Percentiles rank a stretch among this genome's conserved stretches.
Conservation (phyloP, 2,888 invertebrate species). For the Orthonychiurus folsomi region DNA sequence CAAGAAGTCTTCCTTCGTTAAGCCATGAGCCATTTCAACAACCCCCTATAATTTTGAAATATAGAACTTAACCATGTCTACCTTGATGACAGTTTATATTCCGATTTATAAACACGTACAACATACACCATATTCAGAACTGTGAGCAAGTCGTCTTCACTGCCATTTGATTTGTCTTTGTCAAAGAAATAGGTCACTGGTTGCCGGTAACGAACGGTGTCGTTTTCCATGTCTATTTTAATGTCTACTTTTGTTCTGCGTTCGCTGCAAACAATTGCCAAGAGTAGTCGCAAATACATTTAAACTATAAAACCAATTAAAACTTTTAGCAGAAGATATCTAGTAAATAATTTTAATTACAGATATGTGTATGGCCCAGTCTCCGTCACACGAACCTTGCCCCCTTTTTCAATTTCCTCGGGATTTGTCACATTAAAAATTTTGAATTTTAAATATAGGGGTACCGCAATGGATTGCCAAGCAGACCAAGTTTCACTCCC, state of each 20-base stretch:
- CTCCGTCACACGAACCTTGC: conserved; percentile 14
- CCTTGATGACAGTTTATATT: conserved; percentile 1
- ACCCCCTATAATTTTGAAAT: conserved; percentile 7
- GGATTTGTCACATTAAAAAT: conserved; percentile 39
- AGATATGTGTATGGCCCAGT: conserved; percentile 28
- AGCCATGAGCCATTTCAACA: conserved; percentile 14
- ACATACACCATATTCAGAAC: conserved; percentile 31
- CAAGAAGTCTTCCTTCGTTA: conserved; percentile 16
- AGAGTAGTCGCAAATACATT: too few species aligned
- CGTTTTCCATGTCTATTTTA: conserved; percentile 16
- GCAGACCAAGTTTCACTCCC: conserved; percentile 32
- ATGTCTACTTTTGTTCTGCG: conserved; percentile 19
- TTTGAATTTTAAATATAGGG: conserved; percentile 29
- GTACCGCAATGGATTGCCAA: conserved; percentile 31
- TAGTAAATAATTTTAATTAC: conserved; percentile 15
- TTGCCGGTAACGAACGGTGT: conserved; percentile 26
- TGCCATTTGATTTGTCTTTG: conserved; percentile 19
- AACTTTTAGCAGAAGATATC: background rate
- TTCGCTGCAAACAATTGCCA: conserved; percentile 13
- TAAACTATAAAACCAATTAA: background rate
- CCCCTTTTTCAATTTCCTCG: conserved; percentile 17
- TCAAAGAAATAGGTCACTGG: conserved; percentile 24
- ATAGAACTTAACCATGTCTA: background rate
- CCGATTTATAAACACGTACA: conserved; percentile 20
- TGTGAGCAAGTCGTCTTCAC: conserved; percentile 24